phyloP scores from a whole-genome alignment of 2,113 vertebrate species.

The Oenanthe melanoleuca region DNA sequence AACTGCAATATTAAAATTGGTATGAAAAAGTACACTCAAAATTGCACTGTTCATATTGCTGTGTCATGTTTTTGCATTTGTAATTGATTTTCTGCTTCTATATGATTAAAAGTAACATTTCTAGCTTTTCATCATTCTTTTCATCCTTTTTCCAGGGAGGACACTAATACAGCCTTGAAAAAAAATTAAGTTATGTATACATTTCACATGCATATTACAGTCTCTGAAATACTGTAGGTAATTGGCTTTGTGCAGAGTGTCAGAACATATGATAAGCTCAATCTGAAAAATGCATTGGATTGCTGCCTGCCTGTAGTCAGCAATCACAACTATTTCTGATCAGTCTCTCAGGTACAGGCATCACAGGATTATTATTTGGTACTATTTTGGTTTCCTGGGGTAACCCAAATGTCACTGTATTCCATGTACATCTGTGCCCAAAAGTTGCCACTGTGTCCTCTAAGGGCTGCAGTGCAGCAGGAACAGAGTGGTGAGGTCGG shows the following conservation, averaged over 20 bases:
- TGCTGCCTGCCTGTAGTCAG: background rate
- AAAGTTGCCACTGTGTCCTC: background rate
- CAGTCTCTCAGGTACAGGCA: background rate
- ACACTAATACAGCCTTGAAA: background rate
- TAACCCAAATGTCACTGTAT: background rate
- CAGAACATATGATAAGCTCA: background rate
- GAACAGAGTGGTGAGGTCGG: rapidly evolving
- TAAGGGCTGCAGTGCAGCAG: background rate
- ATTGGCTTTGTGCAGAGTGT: background rate
- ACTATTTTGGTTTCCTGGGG: background rate
- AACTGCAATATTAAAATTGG: background rate
- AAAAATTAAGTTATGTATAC: background rate
- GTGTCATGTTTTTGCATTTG: background rate
- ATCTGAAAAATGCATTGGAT: background rate
- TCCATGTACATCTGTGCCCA: background rate
- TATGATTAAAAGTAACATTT: background rate
- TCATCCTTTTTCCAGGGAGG: background rate
- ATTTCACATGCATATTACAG: background rate
- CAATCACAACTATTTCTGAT: background rate
- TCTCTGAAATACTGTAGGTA: background rate
- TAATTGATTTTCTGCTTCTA: background rate
- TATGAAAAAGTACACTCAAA: background rate
- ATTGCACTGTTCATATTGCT: background rate
- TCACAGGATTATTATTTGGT: background rate
- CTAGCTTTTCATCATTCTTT: background rate